phyloP scores from a whole-genome alignment of 2,797 vertebrate species.

The Tadarida brasiliensis region DNA sequence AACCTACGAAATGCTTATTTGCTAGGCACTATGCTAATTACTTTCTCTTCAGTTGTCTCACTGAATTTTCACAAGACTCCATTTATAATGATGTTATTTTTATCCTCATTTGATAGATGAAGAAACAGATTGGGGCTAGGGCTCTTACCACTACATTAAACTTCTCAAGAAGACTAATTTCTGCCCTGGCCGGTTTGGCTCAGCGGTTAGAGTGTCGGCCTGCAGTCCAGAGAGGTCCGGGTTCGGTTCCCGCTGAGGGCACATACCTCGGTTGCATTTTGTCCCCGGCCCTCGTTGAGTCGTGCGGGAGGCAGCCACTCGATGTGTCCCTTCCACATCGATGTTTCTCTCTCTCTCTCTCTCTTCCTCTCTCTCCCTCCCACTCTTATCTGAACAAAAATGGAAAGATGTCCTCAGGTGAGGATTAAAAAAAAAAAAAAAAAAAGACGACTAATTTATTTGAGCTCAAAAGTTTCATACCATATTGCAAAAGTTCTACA shows the following conservation, averaged over 20 bases:
- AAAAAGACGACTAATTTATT: not conserved
- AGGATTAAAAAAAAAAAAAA: not conserved
- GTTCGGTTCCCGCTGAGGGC: too few relatives aligned
- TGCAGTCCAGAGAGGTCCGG: too few relatives aligned
- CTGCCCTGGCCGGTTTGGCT: too few relatives aligned
- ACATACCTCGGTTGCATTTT: too few relatives aligned
- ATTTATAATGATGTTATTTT: constrained; percentile 7
- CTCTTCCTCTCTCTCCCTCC: too few relatives aligned
- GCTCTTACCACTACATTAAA: not conserved
- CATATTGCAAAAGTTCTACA: not conserved
- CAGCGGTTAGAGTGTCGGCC: too few relatives aligned
- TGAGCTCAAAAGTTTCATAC: not conserved
- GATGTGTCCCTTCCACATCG: too few relatives aligned
- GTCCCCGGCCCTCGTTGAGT: too few relatives aligned
- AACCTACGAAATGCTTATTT: not conserved
- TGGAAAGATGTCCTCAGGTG: too few relatives aligned
- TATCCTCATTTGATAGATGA: not conserved
- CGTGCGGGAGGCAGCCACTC: too few relatives aligned
- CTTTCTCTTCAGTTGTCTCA: not conserved
- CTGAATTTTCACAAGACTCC: constrained; percentile 47
- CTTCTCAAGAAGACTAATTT: not conserved
- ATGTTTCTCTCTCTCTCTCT: not conserved
- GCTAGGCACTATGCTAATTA: not conserved
- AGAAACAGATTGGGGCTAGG: not conserved
- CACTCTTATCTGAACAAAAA: too few relatives aligned